Conservation (phyloP, 2,888 invertebrate species). For the Dicyrtoma fusca region DNA sequence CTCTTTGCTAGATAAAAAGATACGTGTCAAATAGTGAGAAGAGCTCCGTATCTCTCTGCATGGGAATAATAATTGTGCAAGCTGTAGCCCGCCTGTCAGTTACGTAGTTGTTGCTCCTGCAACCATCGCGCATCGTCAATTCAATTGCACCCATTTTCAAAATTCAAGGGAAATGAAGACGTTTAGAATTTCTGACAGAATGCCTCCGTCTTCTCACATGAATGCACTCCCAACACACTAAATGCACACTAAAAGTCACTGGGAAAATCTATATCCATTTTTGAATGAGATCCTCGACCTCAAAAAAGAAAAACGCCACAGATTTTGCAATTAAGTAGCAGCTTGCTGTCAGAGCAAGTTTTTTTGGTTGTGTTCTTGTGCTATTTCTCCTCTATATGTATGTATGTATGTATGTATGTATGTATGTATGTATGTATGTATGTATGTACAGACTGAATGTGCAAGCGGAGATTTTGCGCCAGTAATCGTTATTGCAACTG, state of each 20-base stretch:
- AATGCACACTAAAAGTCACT: constrained; percentile 16
- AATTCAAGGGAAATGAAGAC: neutral
- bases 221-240: neutral
- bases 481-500: too few species aligned
- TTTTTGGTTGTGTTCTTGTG: neutral
- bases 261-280: constrained; percentile 19
- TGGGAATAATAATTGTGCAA: constrained; percentile 11
- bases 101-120: too few species aligned
- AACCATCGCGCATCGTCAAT: constrained; percentile 1
- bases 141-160: constrained; percentile 18
- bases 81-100: constrained; percentile 7
- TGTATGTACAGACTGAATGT: too few species aligned
- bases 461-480: too few species aligned
- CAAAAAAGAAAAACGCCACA: neutral
- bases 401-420: too few species aligned
- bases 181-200: constrained; percentile 11
- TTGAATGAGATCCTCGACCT: constrained; percentile 16
- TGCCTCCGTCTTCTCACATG: constrained; percentile 5
- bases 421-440: too few species aligned
- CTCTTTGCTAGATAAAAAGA: neutral
- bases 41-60: neutral
- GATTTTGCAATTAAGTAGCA: too few species aligned
- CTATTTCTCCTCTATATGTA: too few species aligned
- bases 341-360: constrained; percentile 6
- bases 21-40: constrained; percentile 5